A percentile compares a stretch with the other conserved stretches of the same genome.
Conservation (phyloP, 2,797 vertebrate genomes). For the Phoxinus dragarum region DNA sequence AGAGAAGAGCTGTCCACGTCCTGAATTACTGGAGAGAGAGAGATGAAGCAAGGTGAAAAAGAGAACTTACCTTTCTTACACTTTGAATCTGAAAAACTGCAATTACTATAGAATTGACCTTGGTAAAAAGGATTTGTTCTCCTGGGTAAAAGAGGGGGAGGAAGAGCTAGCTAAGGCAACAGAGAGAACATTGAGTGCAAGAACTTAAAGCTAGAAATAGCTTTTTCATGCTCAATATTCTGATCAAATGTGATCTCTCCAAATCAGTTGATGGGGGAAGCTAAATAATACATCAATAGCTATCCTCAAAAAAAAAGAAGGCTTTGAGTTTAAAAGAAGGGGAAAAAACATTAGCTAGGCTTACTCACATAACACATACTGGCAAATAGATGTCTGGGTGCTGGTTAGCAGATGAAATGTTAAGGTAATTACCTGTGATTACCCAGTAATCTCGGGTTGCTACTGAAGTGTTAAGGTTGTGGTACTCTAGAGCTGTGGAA, state of each 20-base stretch:
- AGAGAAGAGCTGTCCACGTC: slow-evolving; percentile 91
- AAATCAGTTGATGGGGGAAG: slow-evolving; percentile 66
- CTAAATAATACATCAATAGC: slow-evolving; percentile 76
- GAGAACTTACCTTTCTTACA: slow-evolving; percentile 44
- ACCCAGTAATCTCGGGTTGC: slow-evolving; percentile 95
- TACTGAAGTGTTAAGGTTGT: slow-evolving; percentile 92
- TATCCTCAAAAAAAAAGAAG: slow-evolving; percentile 33
- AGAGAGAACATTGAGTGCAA: slow-evolving; percentile 30
- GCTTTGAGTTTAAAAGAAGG: neutral
- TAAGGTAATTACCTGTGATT: slow-evolving; percentile 87
- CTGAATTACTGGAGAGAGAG: slow-evolving; percentile 86
- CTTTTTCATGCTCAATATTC: slow-evolving; percentile 62
- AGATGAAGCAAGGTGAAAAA: slow-evolving; percentile 43
- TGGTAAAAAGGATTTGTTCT: slow-evolving; percentile 24
- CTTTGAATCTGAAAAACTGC: slow-evolving; percentile 58
- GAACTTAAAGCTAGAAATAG: slow-evolving; percentile 36
- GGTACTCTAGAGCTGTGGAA: slow-evolving; percentile 90
- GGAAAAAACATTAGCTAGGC: neutral
- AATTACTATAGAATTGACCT: slow-evolving; percentile 57
- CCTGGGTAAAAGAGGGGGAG: neutral
- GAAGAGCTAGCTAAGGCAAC: slow-evolving; percentile 21
- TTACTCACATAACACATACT: slow-evolving; percentile 32
- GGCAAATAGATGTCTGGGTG: slow-evolving; percentile 29
- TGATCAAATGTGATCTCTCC: slow-evolving; percentile 72
- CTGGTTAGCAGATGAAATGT: slow-evolving; percentile 7